Evolutionary conservation across 1,140 invertebrate species (phyloP).

Genomic region (Nasonia vitripennis): DNA sequence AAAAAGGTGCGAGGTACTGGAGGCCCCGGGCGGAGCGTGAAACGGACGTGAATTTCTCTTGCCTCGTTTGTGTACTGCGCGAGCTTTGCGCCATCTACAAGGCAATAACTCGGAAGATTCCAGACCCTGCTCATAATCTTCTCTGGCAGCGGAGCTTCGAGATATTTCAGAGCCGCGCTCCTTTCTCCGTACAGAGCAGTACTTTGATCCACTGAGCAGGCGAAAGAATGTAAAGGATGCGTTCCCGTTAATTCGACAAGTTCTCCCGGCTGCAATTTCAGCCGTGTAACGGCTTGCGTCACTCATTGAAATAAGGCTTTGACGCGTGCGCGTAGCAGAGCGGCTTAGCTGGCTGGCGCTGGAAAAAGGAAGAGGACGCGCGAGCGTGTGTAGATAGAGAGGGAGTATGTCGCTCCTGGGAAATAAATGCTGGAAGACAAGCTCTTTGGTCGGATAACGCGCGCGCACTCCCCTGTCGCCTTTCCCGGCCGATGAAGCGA

Average conservation of each 20-base stretch:
- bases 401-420: slow-evolving; percentile 62
- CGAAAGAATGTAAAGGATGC: background rate
- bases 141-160: no score
- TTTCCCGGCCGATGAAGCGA: slow-evolving; percentile 45
- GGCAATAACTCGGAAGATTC: background rate
- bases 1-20: no score
- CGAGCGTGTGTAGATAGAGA: slow-evolving; percentile 42
- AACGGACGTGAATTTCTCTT: background rate
- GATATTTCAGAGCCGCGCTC: no score
- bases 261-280: background rate
- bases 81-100: background rate
- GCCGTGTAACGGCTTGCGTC: background rate
- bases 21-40: no score
- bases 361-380: slow-evolving; percentile 5
- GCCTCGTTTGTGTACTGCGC: background rate
- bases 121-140: no score
- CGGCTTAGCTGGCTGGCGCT: background rate
- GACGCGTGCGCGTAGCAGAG: background rate
- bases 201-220: background rate
- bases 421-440: slow-evolving; percentile 66
- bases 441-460: slow-evolving; percentile 62
- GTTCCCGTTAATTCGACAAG: background rate
- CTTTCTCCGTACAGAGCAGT: background rate
- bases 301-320: slow-evolving; percentile 47
- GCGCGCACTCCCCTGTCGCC: slow-evolving; percentile 58